Evolutionary conservation across 2,113 vertebrate species (phyloP), one percentile per base, ranked within the genome.

Genomic region (Spea multiplicata): DNA sequence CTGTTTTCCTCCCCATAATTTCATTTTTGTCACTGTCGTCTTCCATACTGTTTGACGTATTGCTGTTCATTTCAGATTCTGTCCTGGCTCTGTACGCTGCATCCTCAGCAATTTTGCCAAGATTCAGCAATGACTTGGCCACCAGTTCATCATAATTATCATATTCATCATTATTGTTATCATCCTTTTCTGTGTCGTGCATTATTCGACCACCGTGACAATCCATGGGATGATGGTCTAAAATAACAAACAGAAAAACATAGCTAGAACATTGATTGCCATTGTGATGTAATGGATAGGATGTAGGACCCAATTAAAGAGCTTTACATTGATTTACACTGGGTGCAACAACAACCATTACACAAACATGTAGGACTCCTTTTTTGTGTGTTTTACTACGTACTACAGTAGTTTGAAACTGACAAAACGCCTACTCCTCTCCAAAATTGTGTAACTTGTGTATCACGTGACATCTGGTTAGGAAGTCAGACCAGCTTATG

Each of bases 11-110:
- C 53, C 91, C 85, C 76, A 91, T 89, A 9, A 85, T 88, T 73
- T 88, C 93, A 52, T 94, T 92, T 2, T 95, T 94, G 8, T 95
- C 95, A 0, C 96, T 91, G 5, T 97, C 95, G 0, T 95, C 97
- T 86, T 96, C 97, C 66, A 94, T 92, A 53, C 96, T 98, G 89
- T 96, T 92, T 57, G 96, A 96, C 52, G 96, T 96, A 91, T 94
- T 98, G 92, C 97, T 98, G 93, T 97, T 99, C 97, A 99, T 97
- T 88, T 99, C 97, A 0, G 97, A 98, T 86, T 99, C 96, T 0
- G 97, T 99, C 93, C 97, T 93, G 84, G 97, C 97, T 62, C 95
- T 92, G 89, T 95, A 95, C 52, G 97, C 97, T 0, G 97, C 97
- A 6, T 99, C 97, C 90, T 99, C 97, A 0, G 97, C 97, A 14